Evolutionary conservation across 2,113 vertebrate species (phyloP), one percentile per base, ranked within the genome.

Genomic region (Garra rufa): DNA sequence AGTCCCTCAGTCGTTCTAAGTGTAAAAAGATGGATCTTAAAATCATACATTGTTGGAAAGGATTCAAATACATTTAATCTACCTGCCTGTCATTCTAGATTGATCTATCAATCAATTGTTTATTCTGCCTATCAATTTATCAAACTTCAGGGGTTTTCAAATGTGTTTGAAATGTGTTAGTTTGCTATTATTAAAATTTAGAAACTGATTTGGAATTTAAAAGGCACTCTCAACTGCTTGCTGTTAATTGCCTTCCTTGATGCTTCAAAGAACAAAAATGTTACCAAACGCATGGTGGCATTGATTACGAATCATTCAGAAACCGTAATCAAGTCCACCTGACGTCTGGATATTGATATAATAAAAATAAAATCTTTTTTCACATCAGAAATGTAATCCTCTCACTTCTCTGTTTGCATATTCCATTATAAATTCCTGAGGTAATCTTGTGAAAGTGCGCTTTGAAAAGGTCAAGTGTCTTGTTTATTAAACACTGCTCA

Each of bases 391-490:
- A 38, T 69, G 17, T 30, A 69, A 69, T 17, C 26, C 2, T 48
- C n/a, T 26, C 28, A 34, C 28, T 28, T 30, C 21, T 30, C 41
- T 52, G 26, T 30, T 44, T 21, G 50, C 21, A n/a, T 55, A 38
- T n/a, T 28, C 26, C 26, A 76, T 38, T 34, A 34, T 28, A 76
- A 13, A 76, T 76, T 76, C 50, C 28, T 57, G 30, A 4, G 75
- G 10, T 38, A 44, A 19, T 8, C 38, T 28, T 61, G 55, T 44
- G 14, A 61, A 79, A 28, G 55, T 63, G 55, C 4, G 1, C 55
- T 63, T 61, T 44, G n/a, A 61, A 78, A 78, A 78, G 76, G 55
- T 78, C 38, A 63, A 19, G n/a, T 55, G 74, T 59, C 24, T 15
- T 76, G 34, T 78, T 19, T 43, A 26, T 63, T 44, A 44, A 63